Evolutionary conservation across 2,113 vertebrate species (phyloP).

Genomic region (Bungarus multicinctus): DNA sequence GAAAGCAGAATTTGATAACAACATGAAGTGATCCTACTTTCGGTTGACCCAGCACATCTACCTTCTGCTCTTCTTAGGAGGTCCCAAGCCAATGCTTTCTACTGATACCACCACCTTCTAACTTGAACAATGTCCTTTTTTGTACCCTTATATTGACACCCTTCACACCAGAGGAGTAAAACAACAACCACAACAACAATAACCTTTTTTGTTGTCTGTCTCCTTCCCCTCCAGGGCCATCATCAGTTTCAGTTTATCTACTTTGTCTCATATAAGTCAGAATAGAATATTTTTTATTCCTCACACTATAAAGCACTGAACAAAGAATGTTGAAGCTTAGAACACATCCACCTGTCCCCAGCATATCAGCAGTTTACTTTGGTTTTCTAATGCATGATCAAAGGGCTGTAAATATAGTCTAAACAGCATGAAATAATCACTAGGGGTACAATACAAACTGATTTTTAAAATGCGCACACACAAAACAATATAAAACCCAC

Average conservation of each 20-base stretch:
- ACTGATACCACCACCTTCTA: background rate
- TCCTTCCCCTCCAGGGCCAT: background rate
- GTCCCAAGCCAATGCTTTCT: background rate
- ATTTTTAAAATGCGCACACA: constrained; percentile 43
- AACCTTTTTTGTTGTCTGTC: background rate
- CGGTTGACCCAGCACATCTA: background rate
- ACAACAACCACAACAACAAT: background rate
- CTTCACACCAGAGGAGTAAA: background rate
- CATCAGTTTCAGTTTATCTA: background rate
- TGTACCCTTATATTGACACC: background rate
- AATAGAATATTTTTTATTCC: background rate
- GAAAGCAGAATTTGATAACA: background rate
- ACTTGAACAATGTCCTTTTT: background rate
- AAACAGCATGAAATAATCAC: constrained; percentile 77
- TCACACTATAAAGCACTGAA: constrained; percentile 49
- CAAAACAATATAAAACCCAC: constrained; percentile 43
- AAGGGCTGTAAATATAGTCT: constrained; percentile 75
- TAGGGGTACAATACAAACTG: constrained; percentile 68
- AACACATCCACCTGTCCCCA: constrained; percentile 22
- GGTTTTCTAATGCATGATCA: constrained; percentile 73
- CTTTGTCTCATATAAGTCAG: background rate
- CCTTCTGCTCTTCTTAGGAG: background rate
- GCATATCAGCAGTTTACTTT: constrained; percentile 67
- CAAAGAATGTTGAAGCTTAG: constrained; percentile 31
- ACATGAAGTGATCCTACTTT: background rate